Base-by-base conservation (phyloP, 64 coral and sea anemone species). In the Montipora efflorescens region DNA sequence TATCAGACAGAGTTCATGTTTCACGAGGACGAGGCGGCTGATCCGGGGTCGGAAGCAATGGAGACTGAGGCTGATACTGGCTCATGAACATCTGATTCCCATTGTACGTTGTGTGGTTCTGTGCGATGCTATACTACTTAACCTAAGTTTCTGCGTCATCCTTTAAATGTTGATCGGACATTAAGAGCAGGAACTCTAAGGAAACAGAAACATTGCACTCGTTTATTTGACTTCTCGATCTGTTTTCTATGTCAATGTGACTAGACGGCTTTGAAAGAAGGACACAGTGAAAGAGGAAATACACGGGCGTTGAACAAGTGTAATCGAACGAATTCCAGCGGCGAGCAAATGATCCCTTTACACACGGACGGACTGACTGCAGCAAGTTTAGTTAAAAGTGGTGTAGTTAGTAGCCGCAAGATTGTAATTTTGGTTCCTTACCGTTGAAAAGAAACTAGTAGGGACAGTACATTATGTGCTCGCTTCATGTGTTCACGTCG, bases 1-100 rank as follows among this genome's bases (percentile, higher is more conserved):
- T 99, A 99, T 61, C 98, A 99, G 62, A 93, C 96, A 87, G 94
- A 99, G 43, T 99, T 92, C 66, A 94, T 99, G 92, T 99, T 99
- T 76, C 92, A 94, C 47, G 98, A 96, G 69, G 95, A 96, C 10
- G 91, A 96, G 57, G 55, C 89, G 4, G 80, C n/a, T n/a, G 98
- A 99, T 78, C 92, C 92, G 0, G 66, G 57, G 12, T 43, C 95
- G 9, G 95, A 99, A 68, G 88, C 95, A 11, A 99, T 99, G 98
- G 98, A 99, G 13, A 99, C 98, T 23, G 98, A 99, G 82, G 44
- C 18, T 3, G 82, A 71, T 7, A 86, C 46, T 49, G 62, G 16
- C 4, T 86, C 25, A 84, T 82, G 43, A 67, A 67, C 11, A 19
- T 85, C 70, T 47, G 8, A n/a, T 20, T 85, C 44, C 62, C 66